Conservation (phyloP, 2,113 vertebrate genomes). For the Pygoscelis antarcticus region DNA sequence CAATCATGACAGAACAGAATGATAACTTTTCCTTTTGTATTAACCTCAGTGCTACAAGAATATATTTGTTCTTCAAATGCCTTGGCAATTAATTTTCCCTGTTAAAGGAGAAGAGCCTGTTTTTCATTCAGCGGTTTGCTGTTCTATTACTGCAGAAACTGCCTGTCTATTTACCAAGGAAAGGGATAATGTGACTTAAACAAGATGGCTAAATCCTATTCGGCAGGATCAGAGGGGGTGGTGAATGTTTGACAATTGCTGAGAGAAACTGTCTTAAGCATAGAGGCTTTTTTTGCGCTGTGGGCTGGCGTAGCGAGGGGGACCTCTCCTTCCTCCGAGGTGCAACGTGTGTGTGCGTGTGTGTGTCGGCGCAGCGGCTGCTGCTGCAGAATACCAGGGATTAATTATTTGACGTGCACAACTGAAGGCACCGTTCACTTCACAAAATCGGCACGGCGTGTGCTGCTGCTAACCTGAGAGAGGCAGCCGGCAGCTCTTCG, state of each 20-base stretch:
- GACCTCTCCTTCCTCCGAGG: conserved; percentile 58
- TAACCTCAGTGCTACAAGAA: background rate
- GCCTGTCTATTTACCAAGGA: conserved; percentile 2
- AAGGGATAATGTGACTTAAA: conserved; percentile 6
- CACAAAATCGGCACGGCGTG: conserved; percentile 25
- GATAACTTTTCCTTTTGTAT: conserved; percentile 28
- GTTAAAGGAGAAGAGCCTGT: conserved; percentile 21
- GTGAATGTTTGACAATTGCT: background rate
- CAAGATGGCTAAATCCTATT: conserved; percentile 37
- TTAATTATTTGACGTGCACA: conserved; percentile 66
- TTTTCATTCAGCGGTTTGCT: conserved; percentile 11
- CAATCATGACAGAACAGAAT: background rate
- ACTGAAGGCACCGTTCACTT: conserved; percentile 51
- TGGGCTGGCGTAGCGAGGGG: conserved; percentile 13
- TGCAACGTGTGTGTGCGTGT: conserved; percentile 18
- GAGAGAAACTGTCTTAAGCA: conserved; percentile 32
- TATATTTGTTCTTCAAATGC: conserved; percentile 11
- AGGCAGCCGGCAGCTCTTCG: conserved; percentile 77
- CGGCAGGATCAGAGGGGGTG: background rate
- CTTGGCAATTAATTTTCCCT: conserved; percentile 6
- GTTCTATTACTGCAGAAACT: background rate
- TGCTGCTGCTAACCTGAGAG: conserved; percentile 52
- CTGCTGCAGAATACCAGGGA: conserved; percentile 47
- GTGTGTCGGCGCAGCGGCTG: background rate
- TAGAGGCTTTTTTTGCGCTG: background rate